Base-by-base conservation (phyloP, 2,888 invertebrate species). In the Drosophila prolongata region DNA sequence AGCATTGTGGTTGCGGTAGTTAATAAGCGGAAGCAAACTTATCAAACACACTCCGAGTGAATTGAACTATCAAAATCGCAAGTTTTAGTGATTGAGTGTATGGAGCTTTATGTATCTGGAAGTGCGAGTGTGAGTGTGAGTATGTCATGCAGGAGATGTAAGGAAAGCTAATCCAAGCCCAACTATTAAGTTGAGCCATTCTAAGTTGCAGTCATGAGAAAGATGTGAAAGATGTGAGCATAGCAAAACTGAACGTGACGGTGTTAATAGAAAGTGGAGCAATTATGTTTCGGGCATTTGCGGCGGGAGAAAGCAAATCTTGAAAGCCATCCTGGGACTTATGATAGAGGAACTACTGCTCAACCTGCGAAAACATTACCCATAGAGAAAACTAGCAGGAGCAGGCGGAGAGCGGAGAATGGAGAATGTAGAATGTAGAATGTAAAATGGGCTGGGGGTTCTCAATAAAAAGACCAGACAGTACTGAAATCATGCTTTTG, bases 401-500 rank as follows among this genome's bases (percentile, higher is more conserved):
- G 27, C 37, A 38, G 58, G 49, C 53, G 46, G 46, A 30, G 30
- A 30, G 44, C 37, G 52, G 38, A 53, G 38, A 46, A n/a, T 27
- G 27, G 27, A 40, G 1, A 61, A 38, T 24, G 24, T 3, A 24
- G 3, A 19, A 19, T 19, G 19, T 19, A 19, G 19, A 24, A 24
- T 27, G 27, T n/a, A 40, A 3, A 61, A 38, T 60, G 38, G 61
- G 16, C 16, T 16, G 8, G 6, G 42, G 42, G 44, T 16, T 55
- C 53, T 66, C 54, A 47, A 30, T 47, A 38, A 49, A 42, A 55
- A 65, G 46, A 47, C 65, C 67, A 54, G 44, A 54, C 67, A 55
- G 46, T 67, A 54, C 54, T 54, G 46, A 40, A 67, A 54, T 67
- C 65, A 66, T 65, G 65, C 65, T 65, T 68, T 67, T 44, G 68